phyloP scores from a whole-genome alignment of 2,797 vertebrate species.

The Danio albolineatus region DNA sequence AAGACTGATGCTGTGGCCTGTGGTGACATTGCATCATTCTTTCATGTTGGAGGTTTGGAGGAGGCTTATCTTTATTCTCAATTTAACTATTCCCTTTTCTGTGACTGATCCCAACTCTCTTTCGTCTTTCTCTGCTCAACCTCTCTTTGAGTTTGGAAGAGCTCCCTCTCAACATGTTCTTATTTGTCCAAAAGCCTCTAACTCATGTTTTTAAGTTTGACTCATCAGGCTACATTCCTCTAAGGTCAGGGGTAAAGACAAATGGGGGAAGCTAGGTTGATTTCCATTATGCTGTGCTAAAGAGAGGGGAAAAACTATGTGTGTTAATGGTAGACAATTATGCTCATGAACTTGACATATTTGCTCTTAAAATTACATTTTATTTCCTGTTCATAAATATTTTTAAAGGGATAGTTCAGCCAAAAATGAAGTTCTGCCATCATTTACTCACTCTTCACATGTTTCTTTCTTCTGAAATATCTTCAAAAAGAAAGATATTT shows the following conservation, averaged over 20 bases:
- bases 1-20: background rate
- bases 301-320: background rate
- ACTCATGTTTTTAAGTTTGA: background rate
- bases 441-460: too few species aligned
- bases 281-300: background rate
- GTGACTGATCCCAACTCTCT: conserved; percentile 11
- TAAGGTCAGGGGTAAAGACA: background rate
- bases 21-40: conserved; percentile 22
- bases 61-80: background rate
- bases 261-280: background rate
- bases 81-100: background rate
- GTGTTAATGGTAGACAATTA: background rate
- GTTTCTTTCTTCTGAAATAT: too few species aligned
- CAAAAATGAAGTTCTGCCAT: too few species aligned
- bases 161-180: background rate
- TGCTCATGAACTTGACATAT: conserved; percentile 1
- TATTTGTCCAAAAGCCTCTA: background rate
- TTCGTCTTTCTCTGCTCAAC: background rate
- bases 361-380: background rate
- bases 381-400: background rate
- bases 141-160: background rate
- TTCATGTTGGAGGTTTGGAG: background rate
- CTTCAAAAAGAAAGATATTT: too few species aligned
- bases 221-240: background rate
- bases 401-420: too few species aligned